phyloP scores from a whole-genome alignment of 2,888 invertebrate genomes.

The Campopleginae sp. region DNA sequence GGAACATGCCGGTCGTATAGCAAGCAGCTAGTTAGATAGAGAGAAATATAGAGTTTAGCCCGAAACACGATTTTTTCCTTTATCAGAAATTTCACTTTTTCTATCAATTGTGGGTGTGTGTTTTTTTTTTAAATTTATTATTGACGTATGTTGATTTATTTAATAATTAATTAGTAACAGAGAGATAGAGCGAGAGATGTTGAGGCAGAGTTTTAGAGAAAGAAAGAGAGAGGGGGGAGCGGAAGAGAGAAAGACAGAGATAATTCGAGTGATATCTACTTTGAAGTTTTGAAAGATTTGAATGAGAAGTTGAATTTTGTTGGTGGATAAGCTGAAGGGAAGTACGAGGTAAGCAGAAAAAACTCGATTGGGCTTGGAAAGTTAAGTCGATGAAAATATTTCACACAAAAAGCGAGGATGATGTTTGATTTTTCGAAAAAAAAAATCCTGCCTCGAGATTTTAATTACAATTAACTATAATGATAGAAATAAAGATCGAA shows the following conservation, averaged over 20 bases:
- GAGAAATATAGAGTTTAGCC: conserved; percentile 58
- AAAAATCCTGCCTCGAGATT: conserved; percentile 9
- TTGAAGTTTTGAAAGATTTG: background rate
- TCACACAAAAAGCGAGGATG: background rate
- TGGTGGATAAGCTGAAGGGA: background rate
- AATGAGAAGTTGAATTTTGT: background rate
- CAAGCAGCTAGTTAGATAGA: conserved; percentile 80
- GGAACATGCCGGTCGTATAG: conserved; percentile 83
- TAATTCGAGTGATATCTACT: conserved; percentile 43
- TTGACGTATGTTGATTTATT: conserved; percentile 25
- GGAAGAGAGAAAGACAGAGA: conserved; percentile 48
- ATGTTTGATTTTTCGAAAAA: conserved; percentile 14
- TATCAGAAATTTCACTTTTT: conserved; percentile 51
- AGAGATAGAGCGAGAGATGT: conserved; percentile 41
- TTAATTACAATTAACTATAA: background rate
- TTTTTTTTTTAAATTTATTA: conserved; percentile 3
- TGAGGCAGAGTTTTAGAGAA: conserved; percentile 24
- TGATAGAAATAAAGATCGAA: conserved; percentile 3
- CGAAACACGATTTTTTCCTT: conserved; percentile 51
- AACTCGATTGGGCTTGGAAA: background rate
- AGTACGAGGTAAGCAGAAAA: background rate
- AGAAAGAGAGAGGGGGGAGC: conserved; percentile 37
- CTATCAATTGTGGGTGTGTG: conserved; percentile 22
- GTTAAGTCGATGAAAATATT: conserved; percentile 31
- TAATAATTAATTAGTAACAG: conserved; percentile 30